Evolutionary conservation across 2,888 invertebrate species (phyloP).

Genomic region (Apocheima hispidaria): DNA sequence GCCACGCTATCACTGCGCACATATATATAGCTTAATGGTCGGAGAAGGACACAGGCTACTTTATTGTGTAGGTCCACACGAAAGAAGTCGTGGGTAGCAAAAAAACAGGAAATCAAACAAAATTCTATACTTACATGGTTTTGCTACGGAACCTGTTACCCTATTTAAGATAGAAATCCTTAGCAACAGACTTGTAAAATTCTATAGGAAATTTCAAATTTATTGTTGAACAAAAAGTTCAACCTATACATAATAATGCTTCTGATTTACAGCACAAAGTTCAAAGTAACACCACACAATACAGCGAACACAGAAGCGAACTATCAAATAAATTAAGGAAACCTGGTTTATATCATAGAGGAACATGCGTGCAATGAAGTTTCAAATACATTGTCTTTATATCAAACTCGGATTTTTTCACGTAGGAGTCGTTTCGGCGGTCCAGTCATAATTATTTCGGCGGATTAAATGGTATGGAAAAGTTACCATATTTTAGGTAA

Average conservation of each 20-base stretch:
- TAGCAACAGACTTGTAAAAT: neutral
- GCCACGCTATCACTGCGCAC: too few species aligned
- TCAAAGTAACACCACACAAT: slow-evolving; percentile 57
- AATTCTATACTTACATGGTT: too few species aligned
- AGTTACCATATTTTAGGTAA: neutral
- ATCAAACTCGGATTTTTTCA: neutral
- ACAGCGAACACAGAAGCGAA: slow-evolving; percentile 51
- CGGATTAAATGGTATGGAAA: neutral
- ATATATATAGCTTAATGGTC: too few species aligned
- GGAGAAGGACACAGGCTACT: too few species aligned
- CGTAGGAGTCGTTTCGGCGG: too few species aligned
- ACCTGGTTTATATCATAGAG: slow-evolving; percentile 72
- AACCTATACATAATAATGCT: slow-evolving; percentile 2
- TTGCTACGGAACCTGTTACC: too few species aligned
- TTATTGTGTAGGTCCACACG: too few species aligned
- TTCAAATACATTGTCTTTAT: slow-evolving; percentile 43
- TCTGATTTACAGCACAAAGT: slow-evolving; percentile 42
- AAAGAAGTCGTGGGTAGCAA: too few species aligned
- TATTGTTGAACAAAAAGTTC: neutral
- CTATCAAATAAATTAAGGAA: slow-evolving; percentile 73
- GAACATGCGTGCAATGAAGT: slow-evolving; percentile 67
- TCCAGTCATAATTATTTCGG: neutral
- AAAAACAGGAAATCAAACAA: too few species aligned
- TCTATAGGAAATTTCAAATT: neutral
- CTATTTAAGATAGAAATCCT: slow-evolving; percentile 18